Conservation (phyloP, 2,888 invertebrate genomes). For the Amitus sp. region DNA sequence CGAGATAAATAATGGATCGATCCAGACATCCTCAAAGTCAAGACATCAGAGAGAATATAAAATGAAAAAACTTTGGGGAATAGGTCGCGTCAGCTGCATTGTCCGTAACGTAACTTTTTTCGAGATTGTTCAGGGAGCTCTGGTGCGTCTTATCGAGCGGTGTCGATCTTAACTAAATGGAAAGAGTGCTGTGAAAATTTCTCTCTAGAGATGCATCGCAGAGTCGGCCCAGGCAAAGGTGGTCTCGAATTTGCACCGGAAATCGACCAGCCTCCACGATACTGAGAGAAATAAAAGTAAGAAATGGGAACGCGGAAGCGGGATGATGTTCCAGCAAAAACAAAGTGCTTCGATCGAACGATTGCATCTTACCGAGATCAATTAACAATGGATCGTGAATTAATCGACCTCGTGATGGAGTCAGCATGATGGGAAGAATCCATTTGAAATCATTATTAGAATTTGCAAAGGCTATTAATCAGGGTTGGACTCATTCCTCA, state of each 20-base stretch:
- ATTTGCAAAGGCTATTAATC: background rate
- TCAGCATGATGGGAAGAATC: background rate
- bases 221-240: background rate
- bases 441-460: background rate
- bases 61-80: background rate
- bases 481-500: too few relatives aligned
- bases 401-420: background rate
- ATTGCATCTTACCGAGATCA: constrained; percentile 12
- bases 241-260: background rate
- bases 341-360: constrained; percentile 2
- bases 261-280: background rate
- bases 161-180: background rate
- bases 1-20: too few relatives aligned
- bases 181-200: background rate
- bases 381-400: constrained; percentile 24
- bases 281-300: background rate
- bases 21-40: too few relatives aligned
- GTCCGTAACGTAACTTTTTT: background rate
- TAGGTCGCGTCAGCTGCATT: too few relatives aligned
- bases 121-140: constrained; percentile 11
- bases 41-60: too few relatives aligned
- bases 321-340: constrained; percentile 15
- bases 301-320: constrained; percentile 6
- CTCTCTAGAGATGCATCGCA: background rate
- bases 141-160: background rate